Evolutionary conservation across 2,888 invertebrate genomes (phyloP).

Genomic region (Scaeva pyrastri): DNA sequence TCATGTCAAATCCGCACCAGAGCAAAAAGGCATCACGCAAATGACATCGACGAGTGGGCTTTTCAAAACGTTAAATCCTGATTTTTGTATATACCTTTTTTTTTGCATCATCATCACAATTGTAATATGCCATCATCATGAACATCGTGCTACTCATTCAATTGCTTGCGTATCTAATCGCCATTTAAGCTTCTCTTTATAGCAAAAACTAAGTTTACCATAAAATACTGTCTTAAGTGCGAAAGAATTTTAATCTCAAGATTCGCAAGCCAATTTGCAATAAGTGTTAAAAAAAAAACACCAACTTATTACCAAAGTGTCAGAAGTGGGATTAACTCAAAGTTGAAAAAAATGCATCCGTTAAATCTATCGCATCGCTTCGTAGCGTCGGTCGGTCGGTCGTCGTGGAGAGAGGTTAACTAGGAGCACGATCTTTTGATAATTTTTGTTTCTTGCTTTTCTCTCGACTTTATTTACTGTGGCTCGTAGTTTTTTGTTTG

Average conservation of each 20-base stretch:
- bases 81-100: constrained; percentile 24
- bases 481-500: constrained; percentile 17
- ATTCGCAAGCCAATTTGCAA: constrained; percentile 16
- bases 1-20: constrained; percentile 9
- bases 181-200: constrained; percentile 2
- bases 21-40: constrained; percentile 61
- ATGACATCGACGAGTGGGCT: constrained; percentile 62
- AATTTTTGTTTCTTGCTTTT: background rate
- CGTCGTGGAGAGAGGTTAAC: constrained; percentile 45
- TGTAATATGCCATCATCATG: constrained; percentile 44
- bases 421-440: constrained; percentile 38
- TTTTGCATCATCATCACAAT: constrained; percentile 52
- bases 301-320: constrained; percentile 33
- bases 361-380: background rate
- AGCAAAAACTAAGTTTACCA: constrained; percentile 36
- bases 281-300: constrained; percentile 9
- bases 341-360: constrained; percentile 40
- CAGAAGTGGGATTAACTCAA: constrained; percentile 64
- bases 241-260: constrained; percentile 48
- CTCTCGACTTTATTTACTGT: constrained; percentile 32
- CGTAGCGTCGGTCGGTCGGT: background rate
- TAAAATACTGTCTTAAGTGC: constrained; percentile 43
- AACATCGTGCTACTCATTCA: constrained; percentile 38
- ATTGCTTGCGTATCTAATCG: constrained; percentile 27
- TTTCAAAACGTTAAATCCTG: constrained; percentile 1